Evolutionary conservation across 2,888 invertebrate species (phyloP).

Genomic region (Serripes groenlandicus): DNA sequence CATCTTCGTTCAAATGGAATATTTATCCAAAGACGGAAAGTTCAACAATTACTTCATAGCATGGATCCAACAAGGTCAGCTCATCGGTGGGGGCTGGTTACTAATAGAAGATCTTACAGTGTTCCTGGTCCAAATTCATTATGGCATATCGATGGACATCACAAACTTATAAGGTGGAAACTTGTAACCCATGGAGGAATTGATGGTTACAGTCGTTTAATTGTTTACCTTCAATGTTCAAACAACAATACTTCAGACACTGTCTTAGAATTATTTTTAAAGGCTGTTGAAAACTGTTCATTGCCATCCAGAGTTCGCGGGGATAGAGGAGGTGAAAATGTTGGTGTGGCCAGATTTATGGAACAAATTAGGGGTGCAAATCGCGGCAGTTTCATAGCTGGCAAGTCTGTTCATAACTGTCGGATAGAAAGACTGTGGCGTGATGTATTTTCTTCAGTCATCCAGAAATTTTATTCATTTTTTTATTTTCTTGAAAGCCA

Average conservation of each 20-base stretch:
- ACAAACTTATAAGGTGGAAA: conserved; percentile 2
- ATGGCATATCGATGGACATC: conserved; percentile 9
- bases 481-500: not conserved
- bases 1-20: no score
- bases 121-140: not conserved
- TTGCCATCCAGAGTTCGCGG: not conserved
- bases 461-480: not conserved
- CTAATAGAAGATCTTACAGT: not conserved
- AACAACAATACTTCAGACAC: not conserved
- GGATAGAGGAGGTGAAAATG: not conserved
- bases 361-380: not conserved
- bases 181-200: not conserved
- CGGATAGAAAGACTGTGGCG: not conserved
- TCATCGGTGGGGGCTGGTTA: not conserved
- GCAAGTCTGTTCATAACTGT: not conserved
- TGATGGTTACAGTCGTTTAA: conserved; percentile 8
- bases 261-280: not conserved
- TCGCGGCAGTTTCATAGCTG: not conserved
- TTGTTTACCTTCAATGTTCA: not conserved
- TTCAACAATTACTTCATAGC: not conserved
- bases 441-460: not conserved
- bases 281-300: not conserved
- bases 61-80: not conserved
- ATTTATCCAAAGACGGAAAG: no score
- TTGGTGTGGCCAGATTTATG: not conserved